These are phyloP conservation scores for Melanerpes aurifrons DNA, from an alignment of 2,113 vertebrate genomes.

Conservation along the genomic window DNA sequence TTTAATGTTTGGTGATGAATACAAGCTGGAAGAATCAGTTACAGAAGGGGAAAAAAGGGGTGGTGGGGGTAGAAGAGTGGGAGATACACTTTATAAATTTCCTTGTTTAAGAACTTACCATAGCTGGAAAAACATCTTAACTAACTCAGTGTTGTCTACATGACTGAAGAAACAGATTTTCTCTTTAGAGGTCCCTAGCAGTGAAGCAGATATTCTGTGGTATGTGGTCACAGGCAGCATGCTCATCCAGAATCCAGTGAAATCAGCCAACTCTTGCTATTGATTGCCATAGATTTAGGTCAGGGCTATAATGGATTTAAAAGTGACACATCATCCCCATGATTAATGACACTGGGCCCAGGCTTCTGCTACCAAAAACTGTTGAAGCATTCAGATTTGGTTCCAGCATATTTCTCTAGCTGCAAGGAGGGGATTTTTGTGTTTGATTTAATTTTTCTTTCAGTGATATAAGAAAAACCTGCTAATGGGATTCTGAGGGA, in stretches of 20 bases:
- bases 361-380: not conserved
- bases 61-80: not conserved
- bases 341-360: not conserved
- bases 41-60: not conserved
- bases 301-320: conserved; percentile 13
- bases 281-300: conserved; percentile 12
- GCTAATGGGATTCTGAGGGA: not conserved
- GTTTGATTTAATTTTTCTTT: conserved; percentile 14
- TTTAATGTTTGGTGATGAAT: conserved; percentile 8
- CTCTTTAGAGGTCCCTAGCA: not conserved
- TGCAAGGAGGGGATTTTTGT: not conserved
- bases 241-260: not conserved
- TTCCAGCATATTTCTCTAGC: not conserved
- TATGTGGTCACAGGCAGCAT: not conserved
- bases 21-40: not conserved
- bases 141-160: not conserved
- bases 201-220: not conserved
- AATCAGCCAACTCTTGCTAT: not conserved
- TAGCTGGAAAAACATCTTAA: not conserved
- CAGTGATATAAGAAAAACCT: not conserved
- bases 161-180: conserved; percentile 3
- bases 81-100: not conserved
- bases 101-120: not conserved
- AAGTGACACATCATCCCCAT: not conserved
- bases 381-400: not conserved